Conservation (phyloP, 2,888 invertebrate genomes). For the Cabera pusaria region DNA sequence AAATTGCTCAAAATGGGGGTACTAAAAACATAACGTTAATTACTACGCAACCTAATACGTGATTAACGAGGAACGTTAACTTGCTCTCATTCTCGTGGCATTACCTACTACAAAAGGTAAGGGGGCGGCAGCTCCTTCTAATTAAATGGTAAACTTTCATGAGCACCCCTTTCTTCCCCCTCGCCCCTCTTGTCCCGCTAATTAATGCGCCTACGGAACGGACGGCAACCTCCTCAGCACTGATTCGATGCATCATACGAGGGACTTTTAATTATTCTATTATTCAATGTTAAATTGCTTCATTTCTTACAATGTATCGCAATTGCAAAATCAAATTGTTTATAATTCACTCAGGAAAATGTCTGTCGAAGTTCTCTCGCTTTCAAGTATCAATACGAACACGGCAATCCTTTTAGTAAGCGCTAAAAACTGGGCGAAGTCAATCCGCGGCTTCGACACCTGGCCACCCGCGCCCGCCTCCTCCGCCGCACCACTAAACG, state of each 20-base stretch:
- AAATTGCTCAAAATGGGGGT: too few species aligned
- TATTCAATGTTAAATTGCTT: not conserved
- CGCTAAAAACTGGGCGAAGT: constrained; percentile 73
- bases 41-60: constrained; percentile 54
- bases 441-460: constrained; percentile 56
- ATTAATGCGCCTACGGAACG: constrained; percentile 78
- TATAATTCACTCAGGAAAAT: constrained; percentile 26
- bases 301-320: constrained; percentile 2
- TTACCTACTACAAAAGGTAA: constrained; percentile 73
- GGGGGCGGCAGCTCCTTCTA: constrained; percentile 69
- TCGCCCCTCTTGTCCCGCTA: constrained; percentile 56
- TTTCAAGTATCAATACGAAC: constrained; percentile 68
- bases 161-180: constrained; percentile 57
- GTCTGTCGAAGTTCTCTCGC: constrained; percentile 41
- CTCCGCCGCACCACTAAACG: constrained; percentile 56
- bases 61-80: constrained; percentile 71
- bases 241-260: constrained; percentile 43
- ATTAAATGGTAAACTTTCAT: constrained; percentile 84
- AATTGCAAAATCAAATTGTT: constrained; percentile 27
- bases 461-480: constrained; percentile 41
- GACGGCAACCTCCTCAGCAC: constrained; percentile 48
- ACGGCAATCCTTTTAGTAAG: constrained; percentile 80
- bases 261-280: constrained; percentile 17
- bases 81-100: constrained; percentile 64
- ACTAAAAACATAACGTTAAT: constrained; percentile 31